Percentiles rank a stretch among this genome's conserved stretches.
Conservation (phyloP, 2,888 invertebrate species). For the Drosophila pseudotakahashii region DNA sequence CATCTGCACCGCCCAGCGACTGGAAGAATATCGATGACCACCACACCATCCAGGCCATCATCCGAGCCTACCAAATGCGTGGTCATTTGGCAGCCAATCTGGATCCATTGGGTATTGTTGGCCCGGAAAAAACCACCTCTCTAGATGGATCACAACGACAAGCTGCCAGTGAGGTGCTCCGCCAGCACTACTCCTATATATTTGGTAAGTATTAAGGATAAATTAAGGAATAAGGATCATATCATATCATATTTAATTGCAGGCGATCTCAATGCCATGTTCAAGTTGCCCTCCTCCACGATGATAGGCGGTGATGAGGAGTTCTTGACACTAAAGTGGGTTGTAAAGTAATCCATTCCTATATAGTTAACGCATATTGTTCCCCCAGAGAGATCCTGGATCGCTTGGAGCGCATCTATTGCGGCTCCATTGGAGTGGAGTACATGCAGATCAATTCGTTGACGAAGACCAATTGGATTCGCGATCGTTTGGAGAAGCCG, state of each 20-base stretch:
- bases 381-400: constrained; percentile 92
- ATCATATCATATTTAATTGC: not conserved
- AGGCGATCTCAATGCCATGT: constrained; percentile 96
- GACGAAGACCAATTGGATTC: constrained; percentile 99
- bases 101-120: constrained; percentile 89
- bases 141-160: constrained; percentile 50
- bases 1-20: constrained; percentile 84
- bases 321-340: constrained; percentile 89
- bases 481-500: constrained; percentile 97
- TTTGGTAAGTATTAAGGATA: constrained; percentile 43
- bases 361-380: not conserved
- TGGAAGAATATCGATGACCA: constrained; percentile 98
- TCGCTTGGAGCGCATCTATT: constrained; percentile 95
- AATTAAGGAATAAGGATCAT: too few relatives aligned
- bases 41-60: constrained; percentile 97
- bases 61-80: constrained; percentile 94
- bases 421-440: constrained; percentile 98
- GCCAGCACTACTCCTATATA: constrained; percentile 62
- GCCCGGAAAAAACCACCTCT: constrained; percentile 43
- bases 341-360: not conserved
- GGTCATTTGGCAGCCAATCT: constrained; percentile 92
- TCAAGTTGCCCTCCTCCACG: constrained; percentile 98
- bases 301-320: constrained; percentile 96
- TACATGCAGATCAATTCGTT: constrained; percentile 99
- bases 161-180: constrained; percentile 62